Base-by-base conservation (phyloP, 2,888 invertebrate genomes). In the Glyphotaelius pellucidus region DNA sequence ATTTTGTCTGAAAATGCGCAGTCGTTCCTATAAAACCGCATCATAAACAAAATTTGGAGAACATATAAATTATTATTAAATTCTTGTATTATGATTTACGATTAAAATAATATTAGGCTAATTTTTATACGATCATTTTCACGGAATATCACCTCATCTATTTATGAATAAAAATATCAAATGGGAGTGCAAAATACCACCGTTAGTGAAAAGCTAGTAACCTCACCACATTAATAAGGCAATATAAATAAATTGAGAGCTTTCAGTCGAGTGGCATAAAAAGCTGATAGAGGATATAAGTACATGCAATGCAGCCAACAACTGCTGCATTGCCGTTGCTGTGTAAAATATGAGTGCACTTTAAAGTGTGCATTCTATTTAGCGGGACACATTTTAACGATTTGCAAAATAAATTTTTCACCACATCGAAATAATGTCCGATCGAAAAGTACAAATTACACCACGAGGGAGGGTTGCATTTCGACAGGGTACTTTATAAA, bases 401-500 rank as follows among this genome's bases (percentile, higher is more conserved):
- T 30, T 47, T 25, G 42, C 31, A 86, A 67, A 67, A 86, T 42
- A 86, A 47, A 47, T 47, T 38, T 32, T 35, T 35, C 25, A 15
- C 30, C 52, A 31, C 86, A n/a, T 86, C 15, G 86, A 86, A 86
- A 86, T 86, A 86, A 86, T 86, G 86, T 38, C 7, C 47, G 42
- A 32, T 86, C n/a, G 47, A 52, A 83, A 83, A 9, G 67, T 25
- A 25, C 67, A 67, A 25, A 67, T 25, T 67, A 9, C 25, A 7
- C 25, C 7, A 11, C 67, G 19, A 67, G 52, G 25, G 52, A 67
- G 52, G 52, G 25, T 25, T 67, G 52, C 52, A 67, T 67, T 67
- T 67, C 19, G 52, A 25, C 25, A 25, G 52, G 52, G 25, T 67
- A 25, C 5, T 0, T 7, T 19, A 12, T 42, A 67, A 67, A 67